phyloP scores from a whole-genome alignment of 2,888 invertebrate species.

The Lepeophtheirus nordmannii region DNA sequence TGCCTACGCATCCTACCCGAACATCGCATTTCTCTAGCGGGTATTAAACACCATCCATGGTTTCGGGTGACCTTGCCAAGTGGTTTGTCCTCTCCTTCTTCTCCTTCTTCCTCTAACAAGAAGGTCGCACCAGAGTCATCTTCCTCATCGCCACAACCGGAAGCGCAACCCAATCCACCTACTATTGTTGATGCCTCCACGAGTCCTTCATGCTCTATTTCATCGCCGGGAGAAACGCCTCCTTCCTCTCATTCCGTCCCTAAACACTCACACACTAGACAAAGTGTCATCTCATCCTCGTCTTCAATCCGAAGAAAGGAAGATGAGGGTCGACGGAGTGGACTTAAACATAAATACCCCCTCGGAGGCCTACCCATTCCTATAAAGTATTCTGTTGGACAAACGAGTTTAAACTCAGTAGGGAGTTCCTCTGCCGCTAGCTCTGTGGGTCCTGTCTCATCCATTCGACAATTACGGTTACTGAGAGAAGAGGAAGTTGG shows the following conservation, averaged over 20 bases:
- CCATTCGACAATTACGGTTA: background rate
- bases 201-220: no score
- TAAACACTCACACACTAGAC: background rate
- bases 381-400: slow-evolving; percentile 8
- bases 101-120: slow-evolving; percentile 2
- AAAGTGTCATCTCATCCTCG: background rate
- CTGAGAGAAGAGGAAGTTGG: background rate
- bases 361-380: slow-evolving; percentile 12
- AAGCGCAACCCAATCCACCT: background rate
- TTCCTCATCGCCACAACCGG: background rate
- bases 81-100: background rate
- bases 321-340: background rate
- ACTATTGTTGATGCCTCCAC: no score
- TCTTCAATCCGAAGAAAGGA: background rate
- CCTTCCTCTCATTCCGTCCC: background rate
- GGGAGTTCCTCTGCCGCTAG: slow-evolving; percentile 10
- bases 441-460: background rate
- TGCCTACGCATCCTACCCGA: slow-evolving; percentile 40
- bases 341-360: background rate
- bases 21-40: slow-evolving; percentile 39
- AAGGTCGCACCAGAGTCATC: no score
- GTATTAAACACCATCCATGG: slow-evolving; percentile 42
- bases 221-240: background rate
- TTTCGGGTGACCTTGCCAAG: slow-evolving; percentile 29
- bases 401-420: slow-evolving; percentile 10